Evolutionary conservation across 1,140 invertebrate genomes (phyloP), one percentile per base, ranked within the genome.

Genomic region (Notospermus geniculatus): DNA sequence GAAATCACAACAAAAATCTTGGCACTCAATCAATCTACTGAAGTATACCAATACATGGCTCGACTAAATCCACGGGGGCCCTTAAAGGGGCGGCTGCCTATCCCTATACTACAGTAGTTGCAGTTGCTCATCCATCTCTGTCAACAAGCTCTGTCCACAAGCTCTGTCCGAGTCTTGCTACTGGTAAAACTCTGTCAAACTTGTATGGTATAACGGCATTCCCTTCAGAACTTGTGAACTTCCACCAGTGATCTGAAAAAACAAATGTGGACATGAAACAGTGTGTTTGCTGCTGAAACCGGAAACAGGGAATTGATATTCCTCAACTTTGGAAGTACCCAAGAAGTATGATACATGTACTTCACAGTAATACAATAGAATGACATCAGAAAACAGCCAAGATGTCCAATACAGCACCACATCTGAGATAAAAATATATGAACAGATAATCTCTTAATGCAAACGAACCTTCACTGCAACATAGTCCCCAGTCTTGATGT

Each of bases 181-280:
- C 32, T 52, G 43, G 32, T 64, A 53, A 60, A 73, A 77, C 23
- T 75, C 62, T 46, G 73, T 62, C 23, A 89, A 80, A n/a, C 85
- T 86, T 1, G 86, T 88, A 68, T 87, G 84, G 72, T 87, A 87
- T 28, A 93, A 66, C 2, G 90, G 87, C 13, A 81, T 82, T 4
- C 88, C 91, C 68, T 82, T 88, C 22, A 95, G 79, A 28, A 88
- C 84, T 71, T 91, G 88, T 0, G 88, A 88, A 70, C 84, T 90
- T 0, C 88, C 86, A 22, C 84, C 82, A 19, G 81, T 82, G 36
- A 93, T 88, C 76, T 86, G 84, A 63, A 76, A 71, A 15, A 46
- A 54, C 39, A 54, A 59, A 45, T n/a, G 57, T 28, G 54, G 41
- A 27, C 27, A 46, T 66, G 56, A 39, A 25, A 59, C 11, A 11